Evolutionary conservation across 1,140 invertebrate species (phyloP), one percentile per base, ranked within the genome.

Genomic region (Caenorhabditis inopinata): DNA sequence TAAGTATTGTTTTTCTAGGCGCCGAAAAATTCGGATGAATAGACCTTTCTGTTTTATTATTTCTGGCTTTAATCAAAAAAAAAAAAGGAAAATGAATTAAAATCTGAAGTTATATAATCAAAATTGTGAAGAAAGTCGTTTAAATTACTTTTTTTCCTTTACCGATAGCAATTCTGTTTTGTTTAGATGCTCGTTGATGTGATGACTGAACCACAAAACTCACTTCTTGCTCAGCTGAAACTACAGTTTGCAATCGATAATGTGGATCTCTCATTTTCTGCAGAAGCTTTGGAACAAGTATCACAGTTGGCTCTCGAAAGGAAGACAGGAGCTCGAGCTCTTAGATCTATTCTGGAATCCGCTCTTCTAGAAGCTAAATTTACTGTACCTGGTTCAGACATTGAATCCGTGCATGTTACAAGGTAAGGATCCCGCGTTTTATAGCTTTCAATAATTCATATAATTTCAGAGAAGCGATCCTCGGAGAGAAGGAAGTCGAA

Each of bases 331-430:
- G 53, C 78, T 42, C 78, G 46, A 42, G 83, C 83, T 23, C 82
- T 84, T 81, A 80, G 85, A 79, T 87, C 86, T 83, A 90, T 90
- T 53, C 85, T 94, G 92, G 96, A 97, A 90, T 93, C 92, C 48
- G 91, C 97, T 68, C 90, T 99, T 21, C 90, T 98, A 79, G 96
- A 98, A 86, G 93, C 96, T 46, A 98, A 98, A 95, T 99, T 97
- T 90, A 96, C 97, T 88, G 94, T 97, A 78, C 97, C 96, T 45
- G 95, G 95, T 46, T 95, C 94, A 1, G 93, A 96, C 89, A 93
- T 98, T 29, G 90, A 92, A 68, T 91, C 92, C 18, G 95, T 97
- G n/a, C 93, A 95, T 85, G 93, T 98, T 14, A 90, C 87, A 25
- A 88, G 88, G 47, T 75, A 81, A 42, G 58, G 38, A 5, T 42